Percentiles rank a stretch among this genome's conserved stretches.
Evolutionary conservation across 1,140 invertebrate genomes (phyloP).

Genomic region (Phenacoccus solenopsis): DNA sequence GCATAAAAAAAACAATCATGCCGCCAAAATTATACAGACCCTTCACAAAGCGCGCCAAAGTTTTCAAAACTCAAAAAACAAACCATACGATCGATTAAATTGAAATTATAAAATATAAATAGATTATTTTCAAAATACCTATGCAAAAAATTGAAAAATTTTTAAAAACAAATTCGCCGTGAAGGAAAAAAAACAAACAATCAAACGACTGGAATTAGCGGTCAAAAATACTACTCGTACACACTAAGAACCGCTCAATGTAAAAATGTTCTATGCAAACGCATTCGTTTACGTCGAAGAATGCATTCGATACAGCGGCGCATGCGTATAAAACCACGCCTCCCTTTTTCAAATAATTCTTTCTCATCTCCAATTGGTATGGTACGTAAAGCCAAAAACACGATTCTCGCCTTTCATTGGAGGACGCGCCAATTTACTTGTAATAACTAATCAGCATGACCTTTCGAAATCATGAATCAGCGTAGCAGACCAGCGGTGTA

Average conservation of each 20-base stretch:
- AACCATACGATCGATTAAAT: too few relatives aligned
- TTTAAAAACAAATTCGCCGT: too few relatives aligned
- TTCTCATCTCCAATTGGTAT: not conserved
- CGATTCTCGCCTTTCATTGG: not conserved
- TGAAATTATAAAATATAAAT: too few relatives aligned
- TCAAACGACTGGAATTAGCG: not conserved
- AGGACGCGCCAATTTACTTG: not conserved
- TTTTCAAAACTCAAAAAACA: too few relatives aligned
- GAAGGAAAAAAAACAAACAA: not conserved
- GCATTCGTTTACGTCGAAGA: not conserved
- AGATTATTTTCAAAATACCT: too few relatives aligned
- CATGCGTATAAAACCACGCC: not conserved
- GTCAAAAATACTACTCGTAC: not conserved
- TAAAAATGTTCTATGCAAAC: not conserved
- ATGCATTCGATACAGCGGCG: not conserved
- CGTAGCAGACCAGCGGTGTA: not conserved
- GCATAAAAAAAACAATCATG: too few relatives aligned
- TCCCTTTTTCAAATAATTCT: not conserved
- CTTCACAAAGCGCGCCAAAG: too few relatives aligned
- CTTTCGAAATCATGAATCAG: not conserved
- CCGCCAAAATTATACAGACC: too few relatives aligned
- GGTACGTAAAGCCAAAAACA: not conserved
- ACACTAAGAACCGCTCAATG: too few relatives aligned
- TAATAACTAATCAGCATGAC: not conserved
- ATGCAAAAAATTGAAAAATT: too few relatives aligned